Conservation (phyloP, 2,113 vertebrate genomes). For the Oenanthe melanoleuca region DNA sequence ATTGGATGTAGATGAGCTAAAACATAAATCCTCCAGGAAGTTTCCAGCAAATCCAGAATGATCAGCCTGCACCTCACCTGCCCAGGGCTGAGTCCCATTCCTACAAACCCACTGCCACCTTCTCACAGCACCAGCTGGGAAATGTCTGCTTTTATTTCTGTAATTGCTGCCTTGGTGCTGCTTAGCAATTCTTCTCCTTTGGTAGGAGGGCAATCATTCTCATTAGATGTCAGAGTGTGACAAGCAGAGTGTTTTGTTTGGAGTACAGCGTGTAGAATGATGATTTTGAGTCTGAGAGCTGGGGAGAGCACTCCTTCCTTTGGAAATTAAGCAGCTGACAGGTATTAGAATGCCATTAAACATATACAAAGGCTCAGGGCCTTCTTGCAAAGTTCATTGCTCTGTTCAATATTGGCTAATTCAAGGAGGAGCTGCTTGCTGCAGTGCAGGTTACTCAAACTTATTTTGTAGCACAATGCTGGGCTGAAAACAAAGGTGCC, state of each 20-base stretch:
- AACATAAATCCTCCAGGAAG: neutral
- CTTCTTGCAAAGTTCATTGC: neutral
- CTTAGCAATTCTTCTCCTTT: constrained; percentile 24
- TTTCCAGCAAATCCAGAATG: neutral
- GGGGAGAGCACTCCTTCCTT: neutral
- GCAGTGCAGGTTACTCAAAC: neutral
- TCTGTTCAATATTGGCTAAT: neutral
- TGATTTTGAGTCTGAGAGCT: neutral
- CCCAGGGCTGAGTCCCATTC: fast-evolving
- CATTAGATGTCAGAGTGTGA: constrained; percentile 16
- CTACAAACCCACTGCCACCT: neutral
- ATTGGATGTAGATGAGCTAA: neutral
- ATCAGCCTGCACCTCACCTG: neutral
- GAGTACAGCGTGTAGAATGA: neutral
- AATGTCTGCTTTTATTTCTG: neutral
- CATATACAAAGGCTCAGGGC: neutral
- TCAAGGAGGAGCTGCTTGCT: neutral
- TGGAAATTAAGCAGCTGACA: constrained; percentile 7
- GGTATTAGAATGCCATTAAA: neutral
- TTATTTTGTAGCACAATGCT: neutral
- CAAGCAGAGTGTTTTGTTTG: constrained; percentile 23
- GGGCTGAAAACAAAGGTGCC: neutral
- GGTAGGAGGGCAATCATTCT: constrained; percentile 18
- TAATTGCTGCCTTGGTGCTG: constrained; percentile 13
- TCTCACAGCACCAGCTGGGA: neutral